Percentiles rank a stretch among this genome's conserved stretches.
phyloP scores from a whole-genome alignment of 2,888 invertebrate genomes.

The Pimpla rufipes region DNA sequence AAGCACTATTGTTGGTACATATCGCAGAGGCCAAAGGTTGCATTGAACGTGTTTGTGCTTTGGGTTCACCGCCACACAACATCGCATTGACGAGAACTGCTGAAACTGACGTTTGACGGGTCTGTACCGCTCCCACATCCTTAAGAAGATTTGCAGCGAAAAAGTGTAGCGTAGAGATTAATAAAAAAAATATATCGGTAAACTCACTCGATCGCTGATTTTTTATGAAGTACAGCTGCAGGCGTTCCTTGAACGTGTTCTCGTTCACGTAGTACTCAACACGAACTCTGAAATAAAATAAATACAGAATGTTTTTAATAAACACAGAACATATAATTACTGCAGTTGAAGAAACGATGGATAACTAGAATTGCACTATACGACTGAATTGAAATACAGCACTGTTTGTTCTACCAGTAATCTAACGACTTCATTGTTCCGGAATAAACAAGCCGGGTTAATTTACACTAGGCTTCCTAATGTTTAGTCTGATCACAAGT shows the following conservation, averaged over 20 bases:
- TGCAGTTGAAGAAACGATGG: background rate
- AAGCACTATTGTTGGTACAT: constrained; percentile 13
- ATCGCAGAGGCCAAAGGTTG: constrained; percentile 38
- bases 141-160: constrained; percentile 11
- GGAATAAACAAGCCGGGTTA: no score
- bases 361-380: no score
- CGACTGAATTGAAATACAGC: no score
- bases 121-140: no score
- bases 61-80: constrained; percentile 12
- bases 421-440: no score
- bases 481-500: no score
- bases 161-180: background rate
- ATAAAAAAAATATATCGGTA: constrained; percentile 63
- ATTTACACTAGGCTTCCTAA: no score
- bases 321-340: constrained; percentile 12
- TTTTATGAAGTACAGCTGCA: constrained; percentile 99
- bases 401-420: no score
- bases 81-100: background rate
- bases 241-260: constrained; percentile 99
- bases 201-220: constrained; percentile 99
- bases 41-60: constrained; percentile 43
- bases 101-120: constrained; percentile 50
- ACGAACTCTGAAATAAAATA: constrained; percentile 95
- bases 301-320: constrained; percentile 56
- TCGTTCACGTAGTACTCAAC: constrained; percentile 99